These are phyloP conservation scores for Fulmarus glacialis DNA, from an alignment of 2,113 vertebrate species.

Conservation along the genomic window DNA sequence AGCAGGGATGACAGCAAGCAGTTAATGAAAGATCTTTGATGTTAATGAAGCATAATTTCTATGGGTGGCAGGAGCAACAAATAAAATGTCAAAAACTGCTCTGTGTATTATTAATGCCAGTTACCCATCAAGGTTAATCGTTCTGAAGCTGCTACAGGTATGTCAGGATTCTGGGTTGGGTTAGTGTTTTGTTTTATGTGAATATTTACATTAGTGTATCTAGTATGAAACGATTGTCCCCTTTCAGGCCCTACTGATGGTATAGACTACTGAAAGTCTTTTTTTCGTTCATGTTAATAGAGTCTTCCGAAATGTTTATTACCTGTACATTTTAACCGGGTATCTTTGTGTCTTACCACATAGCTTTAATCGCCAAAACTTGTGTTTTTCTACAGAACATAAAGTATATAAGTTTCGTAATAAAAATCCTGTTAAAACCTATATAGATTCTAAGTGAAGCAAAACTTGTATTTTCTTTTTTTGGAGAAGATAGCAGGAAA, in stretches of 20 bases:
- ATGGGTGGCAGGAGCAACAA: background rate
- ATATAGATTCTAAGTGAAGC: background rate
- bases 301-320: background rate
- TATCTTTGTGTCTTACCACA: background rate
- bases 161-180: background rate
- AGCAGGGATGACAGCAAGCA: background rate
- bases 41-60: background rate
- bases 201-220: fast-evolving
- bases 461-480: background rate
- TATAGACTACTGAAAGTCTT: background rate
- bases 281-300: background rate
- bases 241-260: background rate
- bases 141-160: background rate
- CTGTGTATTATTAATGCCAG: background rate
- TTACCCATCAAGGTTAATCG: background rate
- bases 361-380: background rate
- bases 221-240: background rate
- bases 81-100: background rate
- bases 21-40: background rate
- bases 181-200: background rate
- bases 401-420: background rate
- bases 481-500: background rate
- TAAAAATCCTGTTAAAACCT: background rate
- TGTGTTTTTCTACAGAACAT: background rate
- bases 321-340: background rate